Base-by-base conservation (phyloP, 2,797 vertebrate species). In the Oryzias dopingdopingensis region DNA sequence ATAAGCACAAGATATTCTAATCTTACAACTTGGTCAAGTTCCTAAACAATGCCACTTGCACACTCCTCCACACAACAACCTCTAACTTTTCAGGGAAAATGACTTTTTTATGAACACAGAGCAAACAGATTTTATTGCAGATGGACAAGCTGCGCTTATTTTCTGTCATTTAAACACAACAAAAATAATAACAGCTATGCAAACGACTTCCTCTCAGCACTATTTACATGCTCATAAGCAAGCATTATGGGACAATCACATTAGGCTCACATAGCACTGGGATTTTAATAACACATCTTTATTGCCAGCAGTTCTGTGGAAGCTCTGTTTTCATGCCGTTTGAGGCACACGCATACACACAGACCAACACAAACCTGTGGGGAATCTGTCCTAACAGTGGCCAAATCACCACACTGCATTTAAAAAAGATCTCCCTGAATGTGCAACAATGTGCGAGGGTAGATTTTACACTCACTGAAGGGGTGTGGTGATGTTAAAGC, bases 161-260 rank as follows among this genome's bases (percentile, higher is more conserved):
- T 63, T 70, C 41, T 78, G 64, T 76, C 70, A 70, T 73, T 76
- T 59, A 61, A 73, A 77, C 50, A 45, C 50, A 71, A 42, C 42
- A 52, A 65, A 72, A 70, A 85, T 68, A 85, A 86, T 80, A 80
- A 77, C 49, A 69, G 73, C 70, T 53, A 49, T 55, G 71, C 81
- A 82, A 85, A 84, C 62, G 58, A 82, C 78, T 81, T 65, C 65
- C 74, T 62, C 76, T 58, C 65, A 66, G 59, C 74, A 65, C 51
- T 58, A 66, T 72, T 81, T 85, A 81, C 78, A 76, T 86, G 67
- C 69, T 85, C 74, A 86, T 82, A 79, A 88, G 80, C 66, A 65
- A 70, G 60, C 60, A 78, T 73, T 77, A 70, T 47, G 40, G 42
- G 48, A 45, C 77, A 82, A 87, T 84, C 61, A 58, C 70, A 80